These are phyloP conservation scores for Julus scandinavius DNA, from an alignment of 2,888 invertebrate species.

Conservation along the genomic window DNA sequence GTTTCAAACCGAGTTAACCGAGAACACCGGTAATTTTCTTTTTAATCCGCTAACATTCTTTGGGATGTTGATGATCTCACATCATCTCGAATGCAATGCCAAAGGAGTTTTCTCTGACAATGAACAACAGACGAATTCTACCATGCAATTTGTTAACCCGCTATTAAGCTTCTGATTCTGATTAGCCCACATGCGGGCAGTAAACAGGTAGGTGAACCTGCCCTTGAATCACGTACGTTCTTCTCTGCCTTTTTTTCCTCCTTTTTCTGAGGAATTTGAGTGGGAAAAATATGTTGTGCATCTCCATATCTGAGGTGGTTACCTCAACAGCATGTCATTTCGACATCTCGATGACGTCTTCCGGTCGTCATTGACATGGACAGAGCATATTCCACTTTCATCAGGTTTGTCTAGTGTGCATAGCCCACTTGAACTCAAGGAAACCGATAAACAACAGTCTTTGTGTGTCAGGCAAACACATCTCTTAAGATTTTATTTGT, in stretches of 20 bases:
- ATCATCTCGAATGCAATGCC: not conserved
- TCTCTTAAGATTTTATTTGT: not conserved
- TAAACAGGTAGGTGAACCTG: conserved; percentile 19
- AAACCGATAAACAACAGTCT: not conserved
- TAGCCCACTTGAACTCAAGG: not conserved
- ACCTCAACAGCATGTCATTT: not conserved
- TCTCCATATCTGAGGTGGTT: not conserved
- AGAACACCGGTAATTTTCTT: not conserved
- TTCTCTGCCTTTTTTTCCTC: no score
- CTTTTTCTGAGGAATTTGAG: not conserved
- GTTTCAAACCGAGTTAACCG: not conserved
- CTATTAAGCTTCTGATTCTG: not conserved
- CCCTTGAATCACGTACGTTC: not conserved
- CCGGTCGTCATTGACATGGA: not conserved
- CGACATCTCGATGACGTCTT: not conserved
- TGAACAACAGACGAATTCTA: not conserved
- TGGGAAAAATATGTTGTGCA: not conserved
- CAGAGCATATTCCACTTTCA: not conserved
- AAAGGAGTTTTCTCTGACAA: not conserved
- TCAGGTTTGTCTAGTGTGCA: not conserved
- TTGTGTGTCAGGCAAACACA: conserved; percentile 25
- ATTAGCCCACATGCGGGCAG: not conserved
- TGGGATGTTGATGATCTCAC: not conserved
- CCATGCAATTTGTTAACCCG: no score
- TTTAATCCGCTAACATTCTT: not conserved